Evolutionary conservation across 2,888 invertebrate species (phyloP).

Genomic region (Drosophila cracens): DNA sequence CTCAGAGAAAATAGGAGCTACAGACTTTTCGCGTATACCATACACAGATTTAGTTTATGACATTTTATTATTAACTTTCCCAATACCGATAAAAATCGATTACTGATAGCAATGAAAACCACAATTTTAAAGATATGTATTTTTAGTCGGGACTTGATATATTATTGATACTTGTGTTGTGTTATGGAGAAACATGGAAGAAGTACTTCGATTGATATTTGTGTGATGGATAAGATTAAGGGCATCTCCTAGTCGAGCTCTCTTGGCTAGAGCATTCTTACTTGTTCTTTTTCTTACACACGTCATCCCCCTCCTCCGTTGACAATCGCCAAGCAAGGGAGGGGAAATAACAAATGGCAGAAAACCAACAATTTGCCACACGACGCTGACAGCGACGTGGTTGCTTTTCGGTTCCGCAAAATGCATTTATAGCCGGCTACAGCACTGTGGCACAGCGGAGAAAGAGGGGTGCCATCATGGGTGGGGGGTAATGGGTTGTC

Average conservation of each 20-base stretch:
- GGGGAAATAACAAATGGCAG: constrained; percentile 25
- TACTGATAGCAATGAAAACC: not conserved
- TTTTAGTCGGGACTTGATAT: not conserved
- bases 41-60: not conserved
- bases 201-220: not conserved
- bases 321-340: not conserved
- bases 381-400: constrained; percentile 46
- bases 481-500: constrained; percentile 5
- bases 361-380: constrained; percentile 36
- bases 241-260: not conserved
- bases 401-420: constrained; percentile 72
- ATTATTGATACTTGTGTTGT: not conserved
- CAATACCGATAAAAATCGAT: not conserved
- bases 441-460: constrained; percentile 4
- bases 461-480: not conserved
- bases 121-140: not conserved
- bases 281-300: not conserved
- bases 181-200: not conserved
- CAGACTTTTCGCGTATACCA: not conserved
- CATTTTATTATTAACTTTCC: not conserved
- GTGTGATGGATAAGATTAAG: not conserved
- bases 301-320: not conserved
- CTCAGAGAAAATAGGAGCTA: not conserved
- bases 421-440: constrained; percentile 66
- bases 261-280: not conserved